These are phyloP conservation scores for Tauraco hartlaubi DNA, from an alignment of 2,797 vertebrate species.

Conservation along the genomic window DNA sequence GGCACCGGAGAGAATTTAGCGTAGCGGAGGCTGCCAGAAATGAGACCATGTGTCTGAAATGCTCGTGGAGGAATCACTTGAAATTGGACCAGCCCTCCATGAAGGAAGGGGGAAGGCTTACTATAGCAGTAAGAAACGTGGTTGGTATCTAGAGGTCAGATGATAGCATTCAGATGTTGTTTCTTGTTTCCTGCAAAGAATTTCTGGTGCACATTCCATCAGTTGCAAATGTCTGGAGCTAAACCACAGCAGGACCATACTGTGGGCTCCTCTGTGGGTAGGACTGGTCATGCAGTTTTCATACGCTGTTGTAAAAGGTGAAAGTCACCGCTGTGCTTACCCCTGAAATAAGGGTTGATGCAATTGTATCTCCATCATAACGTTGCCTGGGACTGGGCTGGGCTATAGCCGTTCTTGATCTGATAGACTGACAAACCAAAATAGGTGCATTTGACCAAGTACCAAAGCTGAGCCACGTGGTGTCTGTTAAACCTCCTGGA, in stretches of 20 bases:
- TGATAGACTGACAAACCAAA: slow-evolving; percentile 84
- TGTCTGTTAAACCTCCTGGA: slow-evolving; percentile 83
- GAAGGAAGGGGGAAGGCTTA: background rate
- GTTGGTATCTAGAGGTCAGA: background rate
- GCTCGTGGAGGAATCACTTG: background rate
- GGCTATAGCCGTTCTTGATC: slow-evolving; percentile 81
- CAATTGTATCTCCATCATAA: slow-evolving; percentile 85
- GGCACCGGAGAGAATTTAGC: slow-evolving; percentile 54
- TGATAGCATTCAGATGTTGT: background rate
- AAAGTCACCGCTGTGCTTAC: slow-evolving; percentile 48
- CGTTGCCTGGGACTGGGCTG: slow-evolving; percentile 80
- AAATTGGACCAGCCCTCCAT: background rate
- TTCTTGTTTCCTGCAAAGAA: background rate
- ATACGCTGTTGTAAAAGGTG: background rate
- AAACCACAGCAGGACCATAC: background rate
- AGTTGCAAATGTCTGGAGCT: background rate
- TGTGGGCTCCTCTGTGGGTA: background rate
- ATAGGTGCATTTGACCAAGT: slow-evolving; percentile 82
- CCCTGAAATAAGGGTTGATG: slow-evolving; percentile 82
- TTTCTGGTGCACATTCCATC: background rate
- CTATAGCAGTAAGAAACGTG: background rate
- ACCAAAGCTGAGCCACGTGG: slow-evolving; percentile 80
- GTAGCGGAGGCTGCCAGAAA: slow-evolving; percentile 30
- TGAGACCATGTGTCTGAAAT: slow-evolving; percentile 28
- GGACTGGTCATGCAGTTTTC: background rate